Conservation (phyloP, 2,888 invertebrate genomes). For the Heteromyza rotundicornis region DNA sequence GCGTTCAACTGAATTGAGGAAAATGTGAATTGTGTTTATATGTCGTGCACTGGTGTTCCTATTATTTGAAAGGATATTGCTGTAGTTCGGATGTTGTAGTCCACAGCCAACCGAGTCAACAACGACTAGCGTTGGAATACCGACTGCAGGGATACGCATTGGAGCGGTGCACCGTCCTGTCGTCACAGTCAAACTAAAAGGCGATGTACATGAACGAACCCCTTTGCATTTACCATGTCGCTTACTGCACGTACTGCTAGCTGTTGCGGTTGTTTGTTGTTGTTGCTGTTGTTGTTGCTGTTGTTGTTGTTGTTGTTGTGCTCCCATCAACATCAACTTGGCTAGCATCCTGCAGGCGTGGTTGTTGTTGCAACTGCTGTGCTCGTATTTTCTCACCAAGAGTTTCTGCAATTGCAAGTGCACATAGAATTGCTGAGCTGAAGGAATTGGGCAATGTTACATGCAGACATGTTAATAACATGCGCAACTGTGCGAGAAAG, state of each 20-base stretch:
- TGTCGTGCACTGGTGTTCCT: slow-evolving; percentile 29
- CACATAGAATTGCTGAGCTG: neutral
- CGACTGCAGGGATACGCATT: neutral
- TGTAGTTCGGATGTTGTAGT: slow-evolving; percentile 11
- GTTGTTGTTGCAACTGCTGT: neutral
- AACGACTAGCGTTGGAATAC: slow-evolving; percentile 20
- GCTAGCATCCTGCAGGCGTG: neutral
- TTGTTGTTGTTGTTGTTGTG: slow-evolving; percentile 12
- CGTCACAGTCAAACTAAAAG: no score
- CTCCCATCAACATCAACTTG: neutral
- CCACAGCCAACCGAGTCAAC: slow-evolving; percentile 22
- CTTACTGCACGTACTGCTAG: neutral
- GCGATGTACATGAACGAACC: no score
- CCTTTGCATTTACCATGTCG: no score
- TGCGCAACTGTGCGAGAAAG: no score
- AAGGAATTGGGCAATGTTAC: no score
- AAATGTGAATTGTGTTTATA: slow-evolving; percentile 33
- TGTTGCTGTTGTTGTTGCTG: neutral
- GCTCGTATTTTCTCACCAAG: neutral
- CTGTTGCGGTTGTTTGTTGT: neutral
- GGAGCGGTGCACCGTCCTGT: neutral
- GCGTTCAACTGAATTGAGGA: slow-evolving; percentile 57
- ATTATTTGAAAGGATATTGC: neutral
- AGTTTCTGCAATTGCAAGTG: neutral
- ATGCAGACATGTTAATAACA: no score